phyloP scores from a whole-genome alignment of 37 sponge, comb jelly and placozoan species.

The Halisarca cf. caerulea region DNA sequence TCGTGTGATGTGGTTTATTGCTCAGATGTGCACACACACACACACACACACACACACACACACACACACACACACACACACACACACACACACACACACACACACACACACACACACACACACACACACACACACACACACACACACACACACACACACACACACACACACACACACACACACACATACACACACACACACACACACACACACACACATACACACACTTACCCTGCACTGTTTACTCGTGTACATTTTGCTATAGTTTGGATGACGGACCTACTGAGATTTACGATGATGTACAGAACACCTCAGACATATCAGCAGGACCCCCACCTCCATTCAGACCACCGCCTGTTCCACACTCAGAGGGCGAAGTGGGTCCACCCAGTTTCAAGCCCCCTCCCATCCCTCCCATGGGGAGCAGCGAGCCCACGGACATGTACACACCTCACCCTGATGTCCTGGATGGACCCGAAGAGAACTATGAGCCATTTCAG shows the following conservation, averaged over 20 bases:
- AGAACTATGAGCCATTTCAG: conserved; percentile 51
- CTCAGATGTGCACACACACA: conserved; percentile 17
- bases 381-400: conserved; percentile 3
- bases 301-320: neutral
- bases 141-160: too few relatives aligned
- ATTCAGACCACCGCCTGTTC: neutral
- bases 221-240: too few relatives aligned
- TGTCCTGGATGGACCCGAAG: conserved; percentile 34
- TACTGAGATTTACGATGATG: conserved; percentile 16
- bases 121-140: too few relatives aligned
- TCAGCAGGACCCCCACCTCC: neutral
- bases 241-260: too few relatives aligned
- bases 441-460: conserved; percentile 33
- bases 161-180: too few relatives aligned
- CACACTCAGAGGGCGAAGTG: neutral
- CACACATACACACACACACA: too few relatives aligned
- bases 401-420: conserved; percentile 7
- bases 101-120: conserved; percentile 22
- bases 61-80: conserved; percentile 15
- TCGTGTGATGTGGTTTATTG: too few relatives aligned
- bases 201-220: too few relatives aligned
- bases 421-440: neutral
- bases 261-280: neutral
- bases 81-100: conserved; percentile 27
- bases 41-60: conserved; percentile 8